phyloP scores from a whole-genome alignment of 2,113 vertebrate genomes.

The Pyrgilauda ruficollis region DNA sequence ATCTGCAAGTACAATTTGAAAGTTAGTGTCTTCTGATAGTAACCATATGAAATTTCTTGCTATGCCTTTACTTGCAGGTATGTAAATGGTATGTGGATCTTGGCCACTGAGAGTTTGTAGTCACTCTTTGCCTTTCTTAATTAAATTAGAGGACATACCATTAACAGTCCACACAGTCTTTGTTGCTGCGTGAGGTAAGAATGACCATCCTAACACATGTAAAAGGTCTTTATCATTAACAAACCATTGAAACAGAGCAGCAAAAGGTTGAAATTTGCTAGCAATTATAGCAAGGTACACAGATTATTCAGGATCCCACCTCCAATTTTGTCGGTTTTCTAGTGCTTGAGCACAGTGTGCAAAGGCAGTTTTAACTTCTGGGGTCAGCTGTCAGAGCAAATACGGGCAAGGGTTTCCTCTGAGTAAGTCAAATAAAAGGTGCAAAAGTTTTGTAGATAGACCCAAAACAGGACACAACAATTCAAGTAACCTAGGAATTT shows the following conservation, averaged over 20 bases:
- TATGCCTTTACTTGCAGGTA: background rate
- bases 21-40: background rate
- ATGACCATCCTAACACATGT: background rate
- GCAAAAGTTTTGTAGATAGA: background rate
- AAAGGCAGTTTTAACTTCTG: background rate
- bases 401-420: background rate
- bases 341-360: background rate
- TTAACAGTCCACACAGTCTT: background rate
- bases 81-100: background rate
- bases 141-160: background rate
- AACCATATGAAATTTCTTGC: background rate
- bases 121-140: background rate
- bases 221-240: background rate
- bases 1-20: background rate
- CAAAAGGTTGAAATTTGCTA: background rate
- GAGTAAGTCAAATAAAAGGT: background rate
- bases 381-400: fast-evolving
- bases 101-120: background rate
- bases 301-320: background rate
- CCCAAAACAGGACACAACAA: background rate
- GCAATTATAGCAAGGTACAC: background rate
- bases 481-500: background rate
- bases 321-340: background rate
- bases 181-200: background rate
- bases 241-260: background rate